A percentile compares a stretch with the other conserved stretches of the same genome.
Conservation (phyloP, 1,140 invertebrate genomes). For the Microplitis demolitor region DNA sequence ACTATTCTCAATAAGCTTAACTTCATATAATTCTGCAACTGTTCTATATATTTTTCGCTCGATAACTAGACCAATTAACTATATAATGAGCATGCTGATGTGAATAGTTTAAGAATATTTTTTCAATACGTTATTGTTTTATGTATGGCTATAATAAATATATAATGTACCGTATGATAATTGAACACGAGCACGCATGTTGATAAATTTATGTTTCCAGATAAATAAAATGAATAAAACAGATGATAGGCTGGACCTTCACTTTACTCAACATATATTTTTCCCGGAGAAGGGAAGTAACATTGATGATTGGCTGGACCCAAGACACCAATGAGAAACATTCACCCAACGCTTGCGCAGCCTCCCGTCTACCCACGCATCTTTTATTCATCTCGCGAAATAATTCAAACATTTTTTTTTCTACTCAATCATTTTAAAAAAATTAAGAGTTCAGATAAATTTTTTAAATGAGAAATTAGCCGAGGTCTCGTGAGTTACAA, state of each 20-base stretch:
- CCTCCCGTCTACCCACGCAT: slow-evolving; percentile 40
- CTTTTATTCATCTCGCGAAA: neutral
- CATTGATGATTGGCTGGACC: slow-evolving; percentile 42
- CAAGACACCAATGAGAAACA: slow-evolving; percentile 48
- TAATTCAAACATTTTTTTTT: neutral
- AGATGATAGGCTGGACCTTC: slow-evolving; percentile 51
- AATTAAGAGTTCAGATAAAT: neutral
- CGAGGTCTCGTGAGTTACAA: neutral
- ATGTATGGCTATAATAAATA: no score
- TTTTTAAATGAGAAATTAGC: neutral
- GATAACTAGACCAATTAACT: no score
- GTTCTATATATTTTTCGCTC: no score
- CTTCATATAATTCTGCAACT: no score
- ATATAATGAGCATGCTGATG: no score
- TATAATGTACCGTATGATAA: no score
- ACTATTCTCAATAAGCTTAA: no score
- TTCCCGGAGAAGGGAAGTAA: slow-evolving; percentile 39
- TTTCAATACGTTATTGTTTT: no score
- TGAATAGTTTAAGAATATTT: no score
- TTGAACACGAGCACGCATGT: neutral
- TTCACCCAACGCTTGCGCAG: slow-evolving; percentile 27
- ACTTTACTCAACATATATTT: neutral
- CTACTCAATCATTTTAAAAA: neutral
- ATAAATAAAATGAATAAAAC: neutral
- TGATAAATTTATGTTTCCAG: neutral